These are phyloP conservation scores for Poliocrania exsul DNA, from an alignment of 2,797 vertebrate genomes.

Conservation along the genomic window DNA sequence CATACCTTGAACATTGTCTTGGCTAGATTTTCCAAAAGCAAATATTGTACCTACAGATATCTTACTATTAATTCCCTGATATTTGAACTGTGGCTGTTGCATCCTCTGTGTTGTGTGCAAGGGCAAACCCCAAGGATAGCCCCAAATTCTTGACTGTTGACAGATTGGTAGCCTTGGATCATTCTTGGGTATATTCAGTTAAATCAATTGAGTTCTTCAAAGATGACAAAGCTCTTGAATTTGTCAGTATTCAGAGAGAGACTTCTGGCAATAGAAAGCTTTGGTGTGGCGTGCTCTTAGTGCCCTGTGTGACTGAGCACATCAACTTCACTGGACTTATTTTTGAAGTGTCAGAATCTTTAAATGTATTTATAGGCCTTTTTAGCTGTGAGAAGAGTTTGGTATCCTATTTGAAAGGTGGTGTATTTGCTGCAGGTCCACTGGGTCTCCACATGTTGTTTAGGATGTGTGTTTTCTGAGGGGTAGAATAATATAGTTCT, in stretches of 20 bases:
- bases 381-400: neutral
- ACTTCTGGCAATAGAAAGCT: neutral
- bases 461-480: neutral
- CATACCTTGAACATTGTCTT: neutral
- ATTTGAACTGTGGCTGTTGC: neutral
- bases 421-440: neutral
- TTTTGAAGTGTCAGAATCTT: neutral
- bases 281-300: neutral
- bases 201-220: neutral
- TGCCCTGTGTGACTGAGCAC: neutral
- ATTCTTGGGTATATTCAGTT: neutral
- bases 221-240: neutral
- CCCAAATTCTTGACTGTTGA: neutral
- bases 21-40: neutral
- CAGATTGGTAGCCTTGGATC: neutral
- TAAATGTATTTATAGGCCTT: neutral
- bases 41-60: slow-evolving; percentile 15
- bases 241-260: neutral
- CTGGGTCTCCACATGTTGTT: neutral
- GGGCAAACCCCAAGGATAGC: neutral
- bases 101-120: neutral
- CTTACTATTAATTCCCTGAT: slow-evolving; percentile 26
- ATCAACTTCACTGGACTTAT: neutral
- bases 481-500: neutral
- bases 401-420: neutral